Percentiles rank a stretch among this genome's conserved stretches.
phyloP scores from a whole-genome alignment of 92 coral and sea anemone species.

The Siderastrea siderea region DNA sequence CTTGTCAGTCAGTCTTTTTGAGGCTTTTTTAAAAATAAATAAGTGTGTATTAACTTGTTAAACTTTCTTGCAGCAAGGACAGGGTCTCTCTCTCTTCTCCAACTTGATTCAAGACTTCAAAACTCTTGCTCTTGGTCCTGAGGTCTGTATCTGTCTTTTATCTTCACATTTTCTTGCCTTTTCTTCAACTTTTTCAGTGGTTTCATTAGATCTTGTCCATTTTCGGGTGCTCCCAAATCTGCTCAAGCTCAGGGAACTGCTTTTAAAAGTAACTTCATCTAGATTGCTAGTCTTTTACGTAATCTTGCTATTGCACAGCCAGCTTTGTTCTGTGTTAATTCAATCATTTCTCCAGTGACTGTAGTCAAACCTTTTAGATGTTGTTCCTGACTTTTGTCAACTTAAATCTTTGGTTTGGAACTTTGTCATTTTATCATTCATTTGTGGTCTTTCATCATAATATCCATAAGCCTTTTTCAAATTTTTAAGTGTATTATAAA shows the following conservation, averaged over 20 bases:
- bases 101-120: slow-evolving; percentile 98
- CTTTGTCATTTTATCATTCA: no score
- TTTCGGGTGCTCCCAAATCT: not conserved
- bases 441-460: no score
- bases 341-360: no score
- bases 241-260: not conserved
- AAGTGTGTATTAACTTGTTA: slow-evolving; percentile 38
- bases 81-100: slow-evolving; percentile 91
- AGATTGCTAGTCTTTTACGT: not conserved
- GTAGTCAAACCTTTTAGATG: no score
- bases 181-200: slow-evolving; percentile 32
- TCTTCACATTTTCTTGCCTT: slow-evolving; percentile 65
- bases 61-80: slow-evolving; percentile 70
- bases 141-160: slow-evolving; percentile 87
- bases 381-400: no score
- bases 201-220: slow-evolving; percentile 1
- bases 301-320: not conserved
- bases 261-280: not conserved
- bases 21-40: not conserved
- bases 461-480: no score
- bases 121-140: slow-evolving; percentile 97
- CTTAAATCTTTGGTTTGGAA: no score
- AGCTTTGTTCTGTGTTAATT: no score
- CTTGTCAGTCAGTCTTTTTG: not conserved
- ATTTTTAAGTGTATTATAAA: no score